Evolutionary conservation across 1,140 invertebrate genomes (phyloP), one percentile per base, ranked within the genome.

Genomic region (Drosophila pallidifrons): DNA sequence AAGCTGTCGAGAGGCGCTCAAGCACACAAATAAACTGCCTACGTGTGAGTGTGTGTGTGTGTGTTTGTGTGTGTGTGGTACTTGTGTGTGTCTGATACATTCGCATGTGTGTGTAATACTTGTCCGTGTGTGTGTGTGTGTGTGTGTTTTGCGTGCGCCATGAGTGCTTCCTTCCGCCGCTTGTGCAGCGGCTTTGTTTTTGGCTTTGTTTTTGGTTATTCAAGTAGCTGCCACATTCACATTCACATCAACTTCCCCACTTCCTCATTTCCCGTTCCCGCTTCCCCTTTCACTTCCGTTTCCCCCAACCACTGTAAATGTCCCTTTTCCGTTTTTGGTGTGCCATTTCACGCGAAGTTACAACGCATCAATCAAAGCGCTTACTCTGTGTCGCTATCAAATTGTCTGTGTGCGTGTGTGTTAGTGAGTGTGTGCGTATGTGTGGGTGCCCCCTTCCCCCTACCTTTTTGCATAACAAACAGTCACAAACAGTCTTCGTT

Each of bases 341-440:
- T 83, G 83, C 83, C 88, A 88, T 88, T 87, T 87, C 77, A 87
- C 80, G 85, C 85, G 74, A 89, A 88, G 77, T 88, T 89, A 71
- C 81, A 85, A 75, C 81, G 85, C 85, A 88, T 89, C 85, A 88
- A 88, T 88, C 85, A 88, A 85, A 88, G 64, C 58, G 51, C 16
- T 45, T 28, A 38, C 64, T 41, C 7, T 28, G 6, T 16, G 35
- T 60, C 8, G 15, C 52, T 35, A 25, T 51, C 46, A 30, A 52
- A 52, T 30, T 71, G 38, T 15, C 15, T 54, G 35, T 52, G 25
- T 52, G 25, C 46, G 20, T n/a, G 49, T 32, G n/a, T 57, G 32
- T 35, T 20, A 35, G 15, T 38, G 32, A 16, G 59, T 63, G 58
- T 47, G 43, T 46, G 28, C 13, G 13, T 25, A 5, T 43, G 32